These are phyloP conservation scores for Sebastes kiyomatsui DNA, from an alignment of 2,797 vertebrate species.

Conservation along the genomic window DNA sequence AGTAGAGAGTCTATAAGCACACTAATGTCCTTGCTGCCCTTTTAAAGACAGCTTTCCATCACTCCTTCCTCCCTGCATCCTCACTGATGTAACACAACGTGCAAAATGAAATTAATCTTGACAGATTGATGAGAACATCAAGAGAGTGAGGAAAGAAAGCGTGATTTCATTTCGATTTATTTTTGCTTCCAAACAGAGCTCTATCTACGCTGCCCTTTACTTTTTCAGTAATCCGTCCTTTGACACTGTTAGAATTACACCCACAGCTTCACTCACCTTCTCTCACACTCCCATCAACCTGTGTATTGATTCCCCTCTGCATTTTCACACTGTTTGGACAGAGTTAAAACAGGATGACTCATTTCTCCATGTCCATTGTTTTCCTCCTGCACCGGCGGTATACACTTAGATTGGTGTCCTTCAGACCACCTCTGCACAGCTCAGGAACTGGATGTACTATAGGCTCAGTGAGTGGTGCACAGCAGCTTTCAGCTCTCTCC, in stretches of 20 bases:
- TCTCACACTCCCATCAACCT: slow-evolving; percentile 39
- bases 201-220: background rate
- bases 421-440: slow-evolving; percentile 68
- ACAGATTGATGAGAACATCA: slow-evolving; percentile 4
- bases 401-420: slow-evolving; percentile 53
- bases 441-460: slow-evolving; percentile 53
- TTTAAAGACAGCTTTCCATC: slow-evolving; percentile 11
- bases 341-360: slow-evolving; percentile 61
- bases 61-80: background rate
- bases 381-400: slow-evolving; percentile 14
- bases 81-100: background rate
- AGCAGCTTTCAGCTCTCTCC: slow-evolving; percentile 6
- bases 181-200: background rate
- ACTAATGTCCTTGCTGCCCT: slow-evolving; percentile 14
- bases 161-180: background rate
- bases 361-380: slow-evolving; percentile 48
- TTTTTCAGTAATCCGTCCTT: slow-evolving; percentile 15
- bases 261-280: slow-evolving; percentile 42
- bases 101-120: background rate
- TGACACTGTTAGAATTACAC: slow-evolving; percentile 25
- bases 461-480: slow-evolving; percentile 17
- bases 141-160: background rate
- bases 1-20: background rate
- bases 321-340: slow-evolving; percentile 42
- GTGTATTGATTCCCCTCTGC: slow-evolving; percentile 49